phyloP scores from a whole-genome alignment of 1,140 invertebrate genomes.

The Nebria ingens region DNA sequence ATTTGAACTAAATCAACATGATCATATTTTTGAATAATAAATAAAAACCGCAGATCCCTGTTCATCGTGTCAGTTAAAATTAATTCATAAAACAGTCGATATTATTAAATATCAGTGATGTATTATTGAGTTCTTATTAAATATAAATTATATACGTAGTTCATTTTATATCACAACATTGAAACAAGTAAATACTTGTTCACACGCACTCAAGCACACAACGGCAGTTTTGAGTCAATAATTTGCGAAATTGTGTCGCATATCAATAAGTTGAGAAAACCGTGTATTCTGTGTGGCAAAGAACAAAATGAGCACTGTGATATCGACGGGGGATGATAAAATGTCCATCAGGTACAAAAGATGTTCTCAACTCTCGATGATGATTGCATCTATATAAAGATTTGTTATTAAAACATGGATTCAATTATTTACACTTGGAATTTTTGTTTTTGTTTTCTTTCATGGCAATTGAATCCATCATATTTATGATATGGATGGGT shows the following conservation, averaged over 20 bases:
- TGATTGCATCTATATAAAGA: not conserved
- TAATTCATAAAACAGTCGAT: not conserved
- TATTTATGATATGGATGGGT: not conserved
- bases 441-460: not conserved
- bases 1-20: not conserved
- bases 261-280: too few relatives aligned
- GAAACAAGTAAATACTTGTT: not conserved
- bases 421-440: not conserved
- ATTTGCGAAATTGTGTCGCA: too few relatives aligned
- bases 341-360: conserved; percentile 2
- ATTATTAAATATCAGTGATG: not conserved
- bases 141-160: not conserved
- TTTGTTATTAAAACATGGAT: not conserved
- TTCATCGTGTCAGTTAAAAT: too few relatives aligned
- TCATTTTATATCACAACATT: conserved; percentile 7
- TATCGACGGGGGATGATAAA: not conserved
- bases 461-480: not conserved
- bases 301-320: not conserved
- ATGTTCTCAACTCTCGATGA: not conserved
- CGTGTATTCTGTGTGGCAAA: not conserved
- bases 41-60: too few relatives aligned
- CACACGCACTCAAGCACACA: not conserved
- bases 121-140: not conserved
- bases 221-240: not conserved
- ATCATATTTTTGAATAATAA: not conserved